Evolutionary conservation across 2,888 invertebrate genomes (phyloP), one percentile per base, ranked within the genome.

Genomic region (Mongoloraphidia duomilia): DNA sequence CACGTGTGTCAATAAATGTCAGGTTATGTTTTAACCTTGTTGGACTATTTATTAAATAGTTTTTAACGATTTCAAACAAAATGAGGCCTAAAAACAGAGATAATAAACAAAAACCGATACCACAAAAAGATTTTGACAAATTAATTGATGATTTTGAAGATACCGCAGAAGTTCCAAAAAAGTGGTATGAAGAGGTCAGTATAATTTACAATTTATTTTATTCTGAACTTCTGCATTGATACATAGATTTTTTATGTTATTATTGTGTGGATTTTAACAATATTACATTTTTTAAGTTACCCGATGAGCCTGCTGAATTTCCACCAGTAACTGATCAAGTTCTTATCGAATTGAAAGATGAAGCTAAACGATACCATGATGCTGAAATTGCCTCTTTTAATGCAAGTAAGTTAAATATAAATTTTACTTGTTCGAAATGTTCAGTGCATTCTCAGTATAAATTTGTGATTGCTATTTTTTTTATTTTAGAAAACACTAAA

Each of bases 141-240:
- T 65, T 71, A 59, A 70, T 72, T 51, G 72, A 72, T 36, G 69
- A 72, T 60, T 69, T 66, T 46, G 63, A 72, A 34, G 73, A 73
- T 55, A 56, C 57, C 33, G 71, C 69, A 59, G 71, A 69, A 40
- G 74, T 72, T 44, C 69, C 70, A 53, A 73, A 72, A 62, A 81
- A 82, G 61, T 83, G 82, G 82, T 80, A 75, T 60, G 72, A 78
- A 52, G 76, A 78, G 66, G 75, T 77, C 69, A 60, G 54, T 53
- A 42, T 34, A 11, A 43, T 43, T 39, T 40, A 41, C 39, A 33
- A 8, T 50, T 50, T 48, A 39, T 42, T 49, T 34, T 44, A 35
- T 36, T 47, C 35, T 44, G 26, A 2, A 26, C 26, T 26, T 6
- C 26, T 26, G 3, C 26, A 26, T 26, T 26, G 17, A 3, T 17